Evolutionary conservation across 2,113 vertebrate genomes (phyloP), one percentile per base, ranked within the genome.

Genomic region (Amphiprion ocellaris): DNA sequence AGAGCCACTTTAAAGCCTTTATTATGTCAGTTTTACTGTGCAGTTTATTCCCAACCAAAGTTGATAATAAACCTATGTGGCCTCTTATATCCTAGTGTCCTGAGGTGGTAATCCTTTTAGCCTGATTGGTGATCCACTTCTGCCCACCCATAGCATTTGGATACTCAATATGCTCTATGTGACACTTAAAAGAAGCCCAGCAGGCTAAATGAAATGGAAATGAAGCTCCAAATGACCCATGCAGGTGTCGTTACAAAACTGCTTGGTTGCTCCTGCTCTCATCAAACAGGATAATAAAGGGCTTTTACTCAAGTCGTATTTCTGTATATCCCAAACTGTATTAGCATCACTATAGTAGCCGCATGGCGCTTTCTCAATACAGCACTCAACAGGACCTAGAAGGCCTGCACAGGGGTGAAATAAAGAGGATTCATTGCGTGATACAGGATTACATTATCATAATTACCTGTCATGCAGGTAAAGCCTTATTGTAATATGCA

Each of bases 251-350:
- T 70, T 75, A 81, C 21, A 65, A 79, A 71, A 85, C 69, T 5
- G 69, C 71, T 72, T 19, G 46, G 39, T 33, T 80, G 68, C 53
- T 91, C 69, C 87, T 92, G 63, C 61, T 86, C 88, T 88, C 77
- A 87, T 52, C 63, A 74, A 10, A 75, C 56, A 74, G 39, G 1
- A 16, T 39, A 50, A 79, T 54, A 14, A 4, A 67, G 49, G 15
- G 49, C 41, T 55, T 59, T 54, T 69, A 62, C 63, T 52, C 10
- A n/a, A 54, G 30, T 17, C 58, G 79, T 69, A 19, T 80, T 26
- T 61, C 44, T 70, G 37, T 30, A 52, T 15, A 10, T 17, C 39
- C 33, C 41, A 50, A 24, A 44, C 50, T 78, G 44, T 52, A 44
- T 74, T 79, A 73, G 19, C 67, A 10, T 58, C 30, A 28, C 68